Evolutionary conservation across 2,797 vertebrate genomes (phyloP), one percentile per base, ranked within the genome.

Genomic region (Thripadectes ignobilis): DNA sequence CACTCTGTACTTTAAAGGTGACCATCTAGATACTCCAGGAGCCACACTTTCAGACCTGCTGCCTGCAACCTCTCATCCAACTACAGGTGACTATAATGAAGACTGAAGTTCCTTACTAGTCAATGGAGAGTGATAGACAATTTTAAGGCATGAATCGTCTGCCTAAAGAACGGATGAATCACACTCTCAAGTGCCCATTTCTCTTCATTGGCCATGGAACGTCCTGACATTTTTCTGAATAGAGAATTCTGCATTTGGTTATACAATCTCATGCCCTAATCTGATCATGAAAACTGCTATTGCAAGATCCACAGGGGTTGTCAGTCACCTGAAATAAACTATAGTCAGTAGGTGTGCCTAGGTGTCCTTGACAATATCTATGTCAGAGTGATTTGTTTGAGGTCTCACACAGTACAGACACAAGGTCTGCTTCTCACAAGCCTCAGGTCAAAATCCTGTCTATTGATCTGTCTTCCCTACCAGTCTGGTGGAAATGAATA

Each of bases 311-410:
- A 43, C 30, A 68, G 38, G 43, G 2, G 7, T 4, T 63, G 61
- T 65, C 30, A 46, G 46, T 57, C 62, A 75, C 30, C 65, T 78
- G 54, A 83, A 89, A 77, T n/a, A 85, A 73, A 51, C 27, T 65
- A 29, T 11, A 19, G 27, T 39, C 2, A 2, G 7, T 57, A 89
- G 41, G 18, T 80, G 46, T 43, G 38, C 36, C 46, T 54, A 82
- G 18, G 45, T 75, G 36, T 81, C 72, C 92, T 65, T 72, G 76
- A 74, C 88, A 41, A 49, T 36, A 46, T 34, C 20, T 61, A 4
- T 74, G 88, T 80, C 79, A 83, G 85, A 93, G 76, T 88, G 82
- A 92, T 95, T 95, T 92, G 93, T 96, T 89, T 95, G 93, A 95
- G 85, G 89, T 91, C 54, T 92, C 38, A n/a, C 19, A 55, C 27